A percentile compares a stretch with the other conserved stretches of the same genome.
Conservation (phyloP, 2,113 vertebrate genomes). For the Cairina moschata region DNA sequence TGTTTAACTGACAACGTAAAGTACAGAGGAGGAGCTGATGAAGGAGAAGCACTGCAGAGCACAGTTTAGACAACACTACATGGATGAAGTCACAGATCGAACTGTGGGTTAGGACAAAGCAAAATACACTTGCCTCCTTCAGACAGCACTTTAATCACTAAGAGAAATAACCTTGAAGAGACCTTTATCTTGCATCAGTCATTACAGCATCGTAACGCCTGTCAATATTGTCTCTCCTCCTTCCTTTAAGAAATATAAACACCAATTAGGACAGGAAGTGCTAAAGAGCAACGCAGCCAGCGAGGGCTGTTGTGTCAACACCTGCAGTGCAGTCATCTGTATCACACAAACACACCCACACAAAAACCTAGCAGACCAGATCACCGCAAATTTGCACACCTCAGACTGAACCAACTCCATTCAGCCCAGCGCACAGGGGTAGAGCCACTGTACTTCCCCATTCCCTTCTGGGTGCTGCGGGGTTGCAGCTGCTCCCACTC, state of each 20-base stretch:
- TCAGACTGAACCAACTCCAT: neutral
- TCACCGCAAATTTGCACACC: too few relatives aligned
- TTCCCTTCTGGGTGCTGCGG: neutral
- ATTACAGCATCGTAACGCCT: neutral
- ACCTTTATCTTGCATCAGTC: neutral
- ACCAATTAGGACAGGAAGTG: neutral
- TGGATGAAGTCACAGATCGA: neutral
- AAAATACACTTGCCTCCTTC: neutral
- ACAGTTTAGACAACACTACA: neutral
- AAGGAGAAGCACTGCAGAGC: neutral
- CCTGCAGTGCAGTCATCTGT: neutral
- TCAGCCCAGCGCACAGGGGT: neutral
- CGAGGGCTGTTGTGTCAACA: neutral
- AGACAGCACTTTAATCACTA: neutral
- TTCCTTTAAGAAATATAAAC: neutral
- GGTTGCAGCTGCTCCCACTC: neutral
- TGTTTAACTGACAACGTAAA: neutral
- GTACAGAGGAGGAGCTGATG: neutral
- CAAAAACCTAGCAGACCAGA: neutral
- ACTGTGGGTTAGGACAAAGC: neutral
- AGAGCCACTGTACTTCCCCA: neutral
- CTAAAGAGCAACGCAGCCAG: neutral
- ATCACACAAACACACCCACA: neutral
- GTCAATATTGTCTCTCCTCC: neutral
- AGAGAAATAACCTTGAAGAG: neutral